Evolutionary conservation across 2,797 vertebrate genomes (phyloP), one percentile per base, ranked within the genome.

Genomic region (Falco biarmicus): DNA sequence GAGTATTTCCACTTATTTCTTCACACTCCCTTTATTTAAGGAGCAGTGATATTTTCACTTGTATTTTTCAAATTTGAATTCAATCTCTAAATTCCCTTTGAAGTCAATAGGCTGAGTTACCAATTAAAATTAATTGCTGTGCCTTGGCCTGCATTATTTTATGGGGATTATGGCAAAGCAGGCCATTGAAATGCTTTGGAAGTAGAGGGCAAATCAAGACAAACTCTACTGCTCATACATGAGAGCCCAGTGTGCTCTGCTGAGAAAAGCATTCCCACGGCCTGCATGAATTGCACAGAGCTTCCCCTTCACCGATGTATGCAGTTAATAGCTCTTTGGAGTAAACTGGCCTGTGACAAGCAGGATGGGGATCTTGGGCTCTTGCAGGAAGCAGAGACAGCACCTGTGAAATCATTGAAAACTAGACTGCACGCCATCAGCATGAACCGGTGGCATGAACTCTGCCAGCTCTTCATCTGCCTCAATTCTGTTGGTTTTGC

Each of bases 71-170:
- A 80, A 90, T 53, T 65, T 74, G 8, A 76, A 10, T 45, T 82
- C 26, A 19, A 29, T 56, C 26, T 45, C 16, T 7, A 20, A 71
- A 80, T 34, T 91, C 28, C 11, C 56, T 91, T 89, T 87, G 56
- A 96, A 90, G 76, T 32, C 34, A 75, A 29, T 7, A 57, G n/a
- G 13, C 25, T 29, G 56, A 74, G 51, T 66, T 69, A 53, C 64
- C 64, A 87, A 71, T 87, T 94, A 92, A 91, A 95, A 80, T 80
- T 77, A 82, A 70, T 74, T 89, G 48, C 17, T 88, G 19, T 80
- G 8, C n/a, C 57, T 84, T 48, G 56, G 16, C n/a, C 57, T 70
- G 60, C 50, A 45, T 70, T 85, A 71, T 91, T 91, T 91, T 77
- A 56, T 53, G n/a, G 60, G 57, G 64, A 82, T 90, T 81, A 82